Base-by-base conservation (phyloP, 2,888 invertebrate species). In the Fragum whitleyi region DNA sequence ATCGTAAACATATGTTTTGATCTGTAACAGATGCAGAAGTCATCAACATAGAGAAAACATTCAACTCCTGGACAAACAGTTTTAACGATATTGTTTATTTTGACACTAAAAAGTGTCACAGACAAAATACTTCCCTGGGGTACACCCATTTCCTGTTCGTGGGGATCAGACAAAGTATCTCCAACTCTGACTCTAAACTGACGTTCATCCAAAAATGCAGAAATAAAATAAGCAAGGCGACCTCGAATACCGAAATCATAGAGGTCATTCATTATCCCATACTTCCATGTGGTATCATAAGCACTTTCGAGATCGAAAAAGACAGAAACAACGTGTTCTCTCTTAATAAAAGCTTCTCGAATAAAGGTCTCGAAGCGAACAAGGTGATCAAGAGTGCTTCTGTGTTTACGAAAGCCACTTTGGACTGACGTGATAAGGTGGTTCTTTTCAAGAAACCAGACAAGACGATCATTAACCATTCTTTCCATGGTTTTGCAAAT, bases 401-500 rank as follows among this genome's bases (percentile, higher is more conserved):
- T 55, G 16, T 73, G 23, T 21, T 77, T 29, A 23, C 85, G 28
- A 62, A 87, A 87, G 0, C 86, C 79, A 61, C 79, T 73, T 61
- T 88, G 88, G 26, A 32, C 23, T 1, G 55, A 47, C 5, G 88
- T 51, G 14, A 86, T 47, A 3, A 85, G 74, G 29, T 76, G 67
- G 26, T 85, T 72, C 6, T 76, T 57, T 55, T 88, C 86, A 3
- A 89, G 74, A 36, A 36, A 36, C 32, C 32, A 36, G 9, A 36
- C 32, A 36, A 36, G 32, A 36, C 32, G 32, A 36, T 29, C 57
- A 61, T 86, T 88, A 1, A 90, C 77, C 84, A 89, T 86, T 51
- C 81, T 42, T 68, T 88, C 89, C 85, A 89, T 79, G 0, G 86
- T 62, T 74, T 90, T 90, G 53, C 89, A 89, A 16, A 89, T 65